Conservation (phyloP, 2,888 invertebrate species). For the Oscheius onirici region DNA sequence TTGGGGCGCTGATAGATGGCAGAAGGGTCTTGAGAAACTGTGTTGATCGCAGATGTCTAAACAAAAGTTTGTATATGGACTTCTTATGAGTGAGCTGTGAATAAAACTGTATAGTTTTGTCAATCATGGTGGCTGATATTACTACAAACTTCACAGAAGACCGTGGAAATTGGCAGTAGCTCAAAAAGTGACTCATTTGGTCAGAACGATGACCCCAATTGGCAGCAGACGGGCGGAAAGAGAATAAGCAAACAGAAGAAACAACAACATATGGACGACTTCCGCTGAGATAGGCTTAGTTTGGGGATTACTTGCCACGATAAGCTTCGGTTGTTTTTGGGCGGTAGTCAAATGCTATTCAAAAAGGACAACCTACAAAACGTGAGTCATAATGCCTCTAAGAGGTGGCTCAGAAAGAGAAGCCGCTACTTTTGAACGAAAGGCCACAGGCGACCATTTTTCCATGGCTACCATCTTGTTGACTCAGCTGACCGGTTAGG, state of each 20-base stretch:
- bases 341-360: not conserved
- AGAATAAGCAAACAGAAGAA: conserved; percentile 26
- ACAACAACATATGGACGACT: conserved; percentile 30
- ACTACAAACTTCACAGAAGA: too few relatives aligned
- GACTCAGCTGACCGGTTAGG: conserved; percentile 23
- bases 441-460: not conserved
- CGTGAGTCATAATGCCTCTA: too few relatives aligned
- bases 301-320: conserved; percentile 11
- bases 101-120: too few relatives aligned
- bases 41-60: too few relatives aligned
- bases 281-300: conserved; percentile 19
- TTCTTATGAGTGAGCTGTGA: too few relatives aligned
- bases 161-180: too few relatives aligned
- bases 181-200: too few relatives aligned
- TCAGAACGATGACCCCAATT: not conserved
- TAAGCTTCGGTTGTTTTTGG: conserved; percentile 15
- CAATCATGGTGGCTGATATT: too few relatives aligned
- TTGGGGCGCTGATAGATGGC: too few relatives aligned
- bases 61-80: too few relatives aligned
- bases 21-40: too few relatives aligned
- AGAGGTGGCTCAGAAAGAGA: conserved; percentile 5
- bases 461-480: not conserved
- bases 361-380: too few relatives aligned
- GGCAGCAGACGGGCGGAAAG: conserved; percentile 23
- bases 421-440: not conserved